phyloP scores from a whole-genome alignment of 2,888 invertebrate genomes.

The Mermis nigrescens region DNA sequence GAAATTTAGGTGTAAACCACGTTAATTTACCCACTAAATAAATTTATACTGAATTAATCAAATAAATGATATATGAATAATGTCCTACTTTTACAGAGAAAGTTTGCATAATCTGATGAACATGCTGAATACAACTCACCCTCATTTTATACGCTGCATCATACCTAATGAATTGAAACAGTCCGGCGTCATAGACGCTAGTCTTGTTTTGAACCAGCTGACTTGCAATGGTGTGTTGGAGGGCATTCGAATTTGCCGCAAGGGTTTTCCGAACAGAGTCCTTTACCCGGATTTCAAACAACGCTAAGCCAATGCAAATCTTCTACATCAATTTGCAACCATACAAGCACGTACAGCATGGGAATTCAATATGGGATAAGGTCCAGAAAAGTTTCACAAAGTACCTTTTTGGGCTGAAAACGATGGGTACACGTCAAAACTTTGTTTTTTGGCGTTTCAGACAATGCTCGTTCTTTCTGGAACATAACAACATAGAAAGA shows the following conservation, averaged over 20 bases:
- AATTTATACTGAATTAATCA: too few species aligned
- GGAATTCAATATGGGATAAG: too few species aligned
- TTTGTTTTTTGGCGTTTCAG: too few species aligned
- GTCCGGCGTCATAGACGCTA: conserved; percentile 72
- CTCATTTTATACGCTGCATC: conserved; percentile 99
- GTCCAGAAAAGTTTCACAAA: too few species aligned
- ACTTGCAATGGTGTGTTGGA: conserved; percentile 99
- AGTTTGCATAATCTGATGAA: conserved; percentile 84
- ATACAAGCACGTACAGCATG: too few species aligned
- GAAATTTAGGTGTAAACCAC: too few species aligned
- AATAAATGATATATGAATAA: too few species aligned
- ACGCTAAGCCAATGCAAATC: conserved; percentile 49
- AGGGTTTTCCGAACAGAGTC: conserved; percentile 99
- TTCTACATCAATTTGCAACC: neutral
- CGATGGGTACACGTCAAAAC: too few species aligned
- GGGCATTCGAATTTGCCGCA: conserved; percentile 99
- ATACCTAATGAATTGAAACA: conserved; percentile 61
- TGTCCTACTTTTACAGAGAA: conserved; percentile 18
- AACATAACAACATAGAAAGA: too few species aligned
- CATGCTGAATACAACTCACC: conserved; percentile 82
- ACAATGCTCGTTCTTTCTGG: too few species aligned
- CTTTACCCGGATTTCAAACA: conserved; percentile 98
- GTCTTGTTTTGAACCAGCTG: conserved; percentile 96
- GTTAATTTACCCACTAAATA: too few species aligned
- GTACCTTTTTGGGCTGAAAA: too few species aligned